Conservation (phyloP, 2,113 vertebrate genomes). For the Melozone crissalis region DNA sequence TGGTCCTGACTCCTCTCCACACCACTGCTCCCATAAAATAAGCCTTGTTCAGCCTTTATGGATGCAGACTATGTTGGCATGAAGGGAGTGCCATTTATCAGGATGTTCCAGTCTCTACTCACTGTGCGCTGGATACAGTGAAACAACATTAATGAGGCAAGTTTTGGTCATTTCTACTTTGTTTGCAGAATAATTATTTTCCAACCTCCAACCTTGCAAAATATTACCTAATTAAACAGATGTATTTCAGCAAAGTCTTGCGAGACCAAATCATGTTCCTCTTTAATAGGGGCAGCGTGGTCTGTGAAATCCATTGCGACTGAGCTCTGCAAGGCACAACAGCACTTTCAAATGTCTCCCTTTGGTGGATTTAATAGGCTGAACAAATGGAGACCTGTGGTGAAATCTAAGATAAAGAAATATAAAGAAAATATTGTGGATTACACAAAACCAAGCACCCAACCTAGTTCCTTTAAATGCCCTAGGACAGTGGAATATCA, state of each 20-base stretch:
- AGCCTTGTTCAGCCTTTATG: neutral
- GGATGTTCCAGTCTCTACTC: neutral
- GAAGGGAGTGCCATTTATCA: neutral
- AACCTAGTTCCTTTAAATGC: neutral
- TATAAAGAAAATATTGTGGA: neutral
- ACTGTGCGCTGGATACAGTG: neutral
- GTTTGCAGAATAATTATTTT: conserved; percentile 22
- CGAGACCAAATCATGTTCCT: neutral
- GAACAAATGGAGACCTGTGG: conserved; percentile 20
- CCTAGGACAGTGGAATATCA: neutral
- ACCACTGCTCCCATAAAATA: neutral
- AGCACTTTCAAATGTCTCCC: neutral
- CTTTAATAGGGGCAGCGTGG: neutral
- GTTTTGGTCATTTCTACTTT: conserved; percentile 41
- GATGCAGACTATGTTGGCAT: fast-evolving
- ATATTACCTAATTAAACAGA: conserved; percentile 47
- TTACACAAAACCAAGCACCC: neutral
- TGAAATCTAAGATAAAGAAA: conserved; percentile 6
- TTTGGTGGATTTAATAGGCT: conserved; percentile 1
- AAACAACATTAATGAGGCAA: conserved; percentile 48
- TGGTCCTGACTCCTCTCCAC: neutral
- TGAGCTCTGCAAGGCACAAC: neutral
- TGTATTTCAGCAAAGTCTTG: conserved; percentile 27
- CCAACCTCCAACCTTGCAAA: neutral
- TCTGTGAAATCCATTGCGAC: neutral